Evolutionary conservation across 2,888 invertebrate species (phyloP).

Genomic region (Automeris io): DNA sequence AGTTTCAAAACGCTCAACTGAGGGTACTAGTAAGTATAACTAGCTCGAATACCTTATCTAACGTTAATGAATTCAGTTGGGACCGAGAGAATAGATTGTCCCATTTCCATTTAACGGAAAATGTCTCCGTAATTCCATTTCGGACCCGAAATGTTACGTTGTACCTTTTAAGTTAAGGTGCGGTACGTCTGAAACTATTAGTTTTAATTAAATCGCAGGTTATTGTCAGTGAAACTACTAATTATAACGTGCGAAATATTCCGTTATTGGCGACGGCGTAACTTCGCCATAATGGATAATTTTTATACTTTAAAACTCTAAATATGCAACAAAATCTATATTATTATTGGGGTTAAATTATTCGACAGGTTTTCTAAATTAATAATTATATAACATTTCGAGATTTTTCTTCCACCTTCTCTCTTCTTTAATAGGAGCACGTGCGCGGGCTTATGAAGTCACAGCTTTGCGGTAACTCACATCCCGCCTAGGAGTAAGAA

Average conservation of each 20-base stretch:
- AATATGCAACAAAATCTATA: too few relatives aligned
- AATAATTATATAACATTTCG: too few relatives aligned
- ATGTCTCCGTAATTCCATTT: constrained; percentile 9
- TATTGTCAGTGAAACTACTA: constrained; percentile 5
- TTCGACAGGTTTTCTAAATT: too few relatives aligned
- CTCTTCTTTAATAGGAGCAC: too few relatives aligned
- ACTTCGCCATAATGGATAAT: too few relatives aligned
- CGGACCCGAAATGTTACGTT: constrained; percentile 5
- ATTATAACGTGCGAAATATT: not conserved
- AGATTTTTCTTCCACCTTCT: too few relatives aligned
- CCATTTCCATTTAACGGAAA: constrained; percentile 5
- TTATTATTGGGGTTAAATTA: too few relatives aligned
- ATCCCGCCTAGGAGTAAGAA: too few relatives aligned
- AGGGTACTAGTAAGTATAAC: constrained; percentile 42
- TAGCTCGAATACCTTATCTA: constrained; percentile 52
- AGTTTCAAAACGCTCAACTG: not conserved
- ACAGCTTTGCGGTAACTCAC: too few relatives aligned
- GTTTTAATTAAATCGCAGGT: constrained; percentile 8
- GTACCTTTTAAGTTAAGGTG: not conserved
- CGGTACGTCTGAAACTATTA: constrained; percentile 4
- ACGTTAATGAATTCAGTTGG: constrained; percentile 51
- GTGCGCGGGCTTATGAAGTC: too few relatives aligned
- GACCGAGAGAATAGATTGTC: constrained; percentile 15
- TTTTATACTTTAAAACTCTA: too few relatives aligned
- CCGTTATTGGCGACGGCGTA: too few relatives aligned